A percentile compares a stretch with the other conserved stretches of the same genome.
Conservation (phyloP, 2,797 vertebrate species). For the Thunnus albacares region DNA sequence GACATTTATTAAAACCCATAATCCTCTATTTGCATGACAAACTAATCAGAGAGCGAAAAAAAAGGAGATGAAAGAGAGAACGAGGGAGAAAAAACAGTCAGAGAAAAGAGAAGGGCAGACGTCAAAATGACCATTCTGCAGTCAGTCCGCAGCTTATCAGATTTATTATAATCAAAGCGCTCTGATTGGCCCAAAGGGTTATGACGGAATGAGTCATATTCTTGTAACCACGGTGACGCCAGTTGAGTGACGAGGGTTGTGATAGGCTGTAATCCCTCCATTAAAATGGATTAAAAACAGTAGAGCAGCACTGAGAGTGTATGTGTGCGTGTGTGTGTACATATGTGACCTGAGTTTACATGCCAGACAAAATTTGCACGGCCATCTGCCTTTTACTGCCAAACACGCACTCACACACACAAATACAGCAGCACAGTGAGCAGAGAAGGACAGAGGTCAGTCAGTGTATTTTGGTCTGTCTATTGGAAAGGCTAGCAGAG, state of each 20-base stretch:
- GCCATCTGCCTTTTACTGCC: conserved; percentile 70
- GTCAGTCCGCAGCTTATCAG: conserved; percentile 79
- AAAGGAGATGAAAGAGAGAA: conserved; percentile 15
- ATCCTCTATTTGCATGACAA: conserved; percentile 37
- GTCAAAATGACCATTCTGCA: conserved; percentile 64
- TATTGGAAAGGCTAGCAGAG: not conserved
- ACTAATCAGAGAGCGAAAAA: conserved; percentile 20
- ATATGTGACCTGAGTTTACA: conserved; percentile 65
- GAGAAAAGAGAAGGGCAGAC: conserved; percentile 36
- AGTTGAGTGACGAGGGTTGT: conserved; percentile 67
- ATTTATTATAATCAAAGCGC: conserved; percentile 71
- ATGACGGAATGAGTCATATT: conserved; percentile 74
- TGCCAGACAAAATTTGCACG: conserved; percentile 49
- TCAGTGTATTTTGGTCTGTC: conserved; percentile 32
- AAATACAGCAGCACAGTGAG: conserved; percentile 18
- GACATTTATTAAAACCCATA: conserved; percentile 8
- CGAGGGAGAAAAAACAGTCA: not conserved
- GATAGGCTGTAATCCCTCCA: conserved; percentile 83
- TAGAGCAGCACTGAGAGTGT: conserved; percentile 64
- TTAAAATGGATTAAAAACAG: conserved; percentile 87
- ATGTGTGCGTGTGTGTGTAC: conserved; percentile 39
- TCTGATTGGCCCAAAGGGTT: conserved; percentile 67
- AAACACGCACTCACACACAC: conserved; percentile 23
- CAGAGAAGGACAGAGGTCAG: conserved; percentile 46
- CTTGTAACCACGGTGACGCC: conserved; percentile 78